Conservation (phyloP, 1,140 invertebrate species). For the Drosophila pachea region DNA sequence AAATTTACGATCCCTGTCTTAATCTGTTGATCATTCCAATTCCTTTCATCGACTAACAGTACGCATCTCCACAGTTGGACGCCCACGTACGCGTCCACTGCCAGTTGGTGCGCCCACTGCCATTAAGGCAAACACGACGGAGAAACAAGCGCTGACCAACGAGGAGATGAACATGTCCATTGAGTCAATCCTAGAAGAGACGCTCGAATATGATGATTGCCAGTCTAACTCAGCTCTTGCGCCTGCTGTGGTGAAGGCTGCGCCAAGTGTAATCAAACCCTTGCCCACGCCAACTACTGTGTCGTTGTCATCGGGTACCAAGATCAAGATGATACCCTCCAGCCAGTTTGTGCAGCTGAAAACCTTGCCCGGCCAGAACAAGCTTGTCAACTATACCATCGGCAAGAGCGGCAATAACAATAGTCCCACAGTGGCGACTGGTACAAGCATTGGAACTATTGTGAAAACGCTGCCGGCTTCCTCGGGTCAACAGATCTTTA, state of each 20-base stretch:
- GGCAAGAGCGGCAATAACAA: constrained; percentile 39
- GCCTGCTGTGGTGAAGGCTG: neutral
- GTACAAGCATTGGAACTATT: constrained; percentile 58
- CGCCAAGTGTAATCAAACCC: constrained; percentile 27
- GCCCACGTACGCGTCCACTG: constrained; percentile 78
- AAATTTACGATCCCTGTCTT: constrained; percentile 50
- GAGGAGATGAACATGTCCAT: constrained; percentile 75
- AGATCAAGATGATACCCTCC: constrained; percentile 76
- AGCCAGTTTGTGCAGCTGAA: constrained; percentile 74
- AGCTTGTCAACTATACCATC: constrained; percentile 67
- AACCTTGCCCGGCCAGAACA: constrained; percentile 48
- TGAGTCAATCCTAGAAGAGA: constrained; percentile 69
- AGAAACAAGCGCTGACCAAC: constrained; percentile 46
- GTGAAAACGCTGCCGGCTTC: constrained; percentile 57
- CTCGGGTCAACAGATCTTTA: constrained; percentile 64
- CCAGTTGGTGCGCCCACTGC: constrained; percentile 39
- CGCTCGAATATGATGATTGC: constrained; percentile 49
- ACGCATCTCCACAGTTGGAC: constrained; percentile 70
- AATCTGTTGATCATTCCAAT: constrained; percentile 27
- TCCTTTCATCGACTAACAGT: constrained; percentile 61
- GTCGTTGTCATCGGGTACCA: constrained; percentile 49
- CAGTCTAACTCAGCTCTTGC: neutral
- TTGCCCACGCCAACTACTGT: constrained; percentile 34
- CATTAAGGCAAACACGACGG: constrained; percentile 16
- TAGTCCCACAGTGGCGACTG: neutral